Conservation (phyloP, 2,797 vertebrate species). For the Ctenosaura bakeri region DNA sequence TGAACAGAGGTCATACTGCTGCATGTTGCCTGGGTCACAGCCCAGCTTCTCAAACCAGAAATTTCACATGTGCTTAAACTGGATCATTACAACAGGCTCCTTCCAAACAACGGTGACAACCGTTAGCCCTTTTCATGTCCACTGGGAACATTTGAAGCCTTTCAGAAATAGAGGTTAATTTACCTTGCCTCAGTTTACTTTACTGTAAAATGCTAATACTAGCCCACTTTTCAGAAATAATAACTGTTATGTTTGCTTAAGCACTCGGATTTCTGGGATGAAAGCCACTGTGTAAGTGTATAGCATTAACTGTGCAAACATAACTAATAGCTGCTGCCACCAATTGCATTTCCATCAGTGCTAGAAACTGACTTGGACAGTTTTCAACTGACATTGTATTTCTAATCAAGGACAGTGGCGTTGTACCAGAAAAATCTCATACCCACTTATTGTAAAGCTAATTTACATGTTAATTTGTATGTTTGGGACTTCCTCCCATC, state of each 20-base stretch:
- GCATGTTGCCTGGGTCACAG: not conserved
- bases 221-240: constrained; percentile 28
- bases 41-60: not conserved
- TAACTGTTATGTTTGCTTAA: constrained; percentile 39
- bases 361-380: not conserved
- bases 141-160: constrained; percentile 10
- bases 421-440: not conserved
- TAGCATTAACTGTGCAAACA: constrained; percentile 1
- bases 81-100: not conserved
- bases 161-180: constrained; percentile 12
- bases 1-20: not conserved
- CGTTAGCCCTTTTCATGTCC: not conserved
- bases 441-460: not conserved
- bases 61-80: not conserved
- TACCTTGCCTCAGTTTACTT: constrained; percentile 35
- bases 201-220: constrained; percentile 31
- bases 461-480: constrained; percentile 29
- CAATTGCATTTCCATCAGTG: constrained; percentile 27
- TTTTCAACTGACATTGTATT: constrained; percentile 22
- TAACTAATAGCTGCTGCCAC: constrained; percentile 10
- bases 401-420: constrained; percentile 12
- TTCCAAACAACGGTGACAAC: not conserved
- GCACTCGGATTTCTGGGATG: constrained; percentile 34
- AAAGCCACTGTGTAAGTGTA: constrained; percentile 23
- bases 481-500: constrained; percentile 16